These are phyloP conservation scores for Marmota monax DNA, from an alignment of 2,113 vertebrate species.

Conservation along the genomic window DNA sequence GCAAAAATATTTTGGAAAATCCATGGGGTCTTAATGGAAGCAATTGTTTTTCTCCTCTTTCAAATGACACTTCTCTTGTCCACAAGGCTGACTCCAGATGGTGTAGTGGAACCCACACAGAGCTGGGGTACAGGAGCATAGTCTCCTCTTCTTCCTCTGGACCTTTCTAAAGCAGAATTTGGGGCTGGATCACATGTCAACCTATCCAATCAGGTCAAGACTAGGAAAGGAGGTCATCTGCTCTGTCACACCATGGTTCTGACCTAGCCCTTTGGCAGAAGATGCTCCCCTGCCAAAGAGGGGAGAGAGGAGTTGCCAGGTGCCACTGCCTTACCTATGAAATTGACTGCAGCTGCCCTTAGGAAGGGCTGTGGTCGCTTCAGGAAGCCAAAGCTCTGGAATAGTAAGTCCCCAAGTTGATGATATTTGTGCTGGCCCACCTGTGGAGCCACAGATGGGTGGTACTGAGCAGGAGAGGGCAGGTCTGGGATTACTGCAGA, in stretches of 20 bases:
- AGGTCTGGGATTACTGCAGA: background rate
- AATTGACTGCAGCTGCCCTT: background rate
- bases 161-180: background rate
- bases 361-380: background rate
- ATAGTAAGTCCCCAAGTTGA: slow-evolving; percentile 36
- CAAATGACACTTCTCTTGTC: background rate
- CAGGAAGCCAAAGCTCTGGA: slow-evolving; percentile 48
- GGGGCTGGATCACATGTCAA: background rate
- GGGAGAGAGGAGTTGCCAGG: background rate
- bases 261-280: background rate
- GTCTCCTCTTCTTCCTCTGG: too few relatives aligned
- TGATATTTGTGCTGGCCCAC: background rate
- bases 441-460: background rate
- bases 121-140: background rate
- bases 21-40: background rate
- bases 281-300: background rate
- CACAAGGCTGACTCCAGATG: background rate
- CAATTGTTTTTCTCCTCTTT: background rate
- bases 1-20: slow-evolving; percentile 13
- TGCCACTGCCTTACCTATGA: slow-evolving; percentile 24
- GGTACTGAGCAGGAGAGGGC: background rate
- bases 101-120: background rate
- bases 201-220: background rate
- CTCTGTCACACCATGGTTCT: background rate
- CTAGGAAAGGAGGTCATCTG: background rate